Conservation (phyloP, 2,113 vertebrate genomes). For the Phalacrocorax brasilianus region DNA sequence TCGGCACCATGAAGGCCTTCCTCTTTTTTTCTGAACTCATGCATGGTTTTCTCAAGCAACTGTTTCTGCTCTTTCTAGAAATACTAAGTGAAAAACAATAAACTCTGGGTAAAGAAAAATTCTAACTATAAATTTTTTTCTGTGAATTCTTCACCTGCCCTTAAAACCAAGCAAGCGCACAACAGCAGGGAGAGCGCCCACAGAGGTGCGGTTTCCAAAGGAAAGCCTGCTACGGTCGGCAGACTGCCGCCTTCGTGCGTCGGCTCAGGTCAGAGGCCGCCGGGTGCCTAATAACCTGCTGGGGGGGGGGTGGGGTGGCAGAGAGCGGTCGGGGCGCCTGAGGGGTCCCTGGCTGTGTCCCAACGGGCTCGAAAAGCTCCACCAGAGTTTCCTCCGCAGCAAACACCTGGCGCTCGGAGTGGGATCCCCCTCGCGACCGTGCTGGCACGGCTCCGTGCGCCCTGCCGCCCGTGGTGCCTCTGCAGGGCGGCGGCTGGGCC, state of each 20-base stretch:
- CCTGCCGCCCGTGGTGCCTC: neutral
- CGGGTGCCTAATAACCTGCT: too few species aligned
- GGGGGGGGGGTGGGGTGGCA: neutral
- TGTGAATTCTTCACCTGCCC: neutral
- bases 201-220: neutral
- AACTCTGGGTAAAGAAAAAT: neutral
- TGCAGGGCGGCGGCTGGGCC: too few species aligned
- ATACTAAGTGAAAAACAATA: neutral
- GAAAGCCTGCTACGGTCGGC: neutral
- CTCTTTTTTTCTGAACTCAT: neutral
- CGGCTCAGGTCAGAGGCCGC: accelerated
- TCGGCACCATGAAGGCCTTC: neutral
- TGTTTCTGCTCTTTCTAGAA: neutral
- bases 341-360: neutral
- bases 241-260: too few species aligned
- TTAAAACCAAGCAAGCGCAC: neutral
- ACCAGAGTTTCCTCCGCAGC: accelerated
- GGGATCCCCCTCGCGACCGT: accelerated
- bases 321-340: neutral
- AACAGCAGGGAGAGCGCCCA: neutral
- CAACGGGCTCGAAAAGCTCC: neutral
- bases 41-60: neutral
- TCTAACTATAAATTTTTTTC: neutral
- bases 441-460: neutral
- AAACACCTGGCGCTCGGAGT: neutral